Base-by-base conservation (phyloP, 2,888 invertebrate genomes). In the Tinea trinotella region DNA sequence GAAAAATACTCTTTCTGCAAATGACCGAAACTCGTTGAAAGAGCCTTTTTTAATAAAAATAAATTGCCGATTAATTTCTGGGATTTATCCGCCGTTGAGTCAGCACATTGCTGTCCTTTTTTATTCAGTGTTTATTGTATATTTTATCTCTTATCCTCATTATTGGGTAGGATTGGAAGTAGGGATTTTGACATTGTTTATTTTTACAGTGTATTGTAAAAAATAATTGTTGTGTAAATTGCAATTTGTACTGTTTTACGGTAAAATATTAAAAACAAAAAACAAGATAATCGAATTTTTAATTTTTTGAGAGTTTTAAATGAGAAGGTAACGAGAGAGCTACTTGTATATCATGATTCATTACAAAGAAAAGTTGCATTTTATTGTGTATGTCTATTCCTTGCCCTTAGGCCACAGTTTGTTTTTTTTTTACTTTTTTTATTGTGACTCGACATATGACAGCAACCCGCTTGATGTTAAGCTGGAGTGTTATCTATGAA, bases 51-150 rank as follows among this genome's bases (percentile, higher is more conserved):
- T 40, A 40, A 40, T 40, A 40, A 40, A 40, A 40, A 40, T 40
- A 40, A 40, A 40, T 40, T 40, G 40, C 40, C 40, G 40, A 40
- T 40, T 40, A 40, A 40, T 40, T 40, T 40, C 40, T 40, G 40
- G n/a, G 15, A 40, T 40, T 40, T 40, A 40, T 40, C 40, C 40
- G 15, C 7, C 40, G 40, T 40, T 13, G 40, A 40, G 5, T 40
- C 40, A 40, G 40, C 40, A 40, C 13, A 40, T 15, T 40, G 40
- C n/a, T 40, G 40, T n/a, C 15, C 13, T n/a, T 15, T 3, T 40
- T 13, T 13, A 12, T 13, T 13, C 9, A 2, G 7, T 30, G 7
- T 4, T 10, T 2, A 30, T 2, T 2, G 1, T 7, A 2, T 22
- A 10, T 30, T 30, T 30, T 30, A n/a, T 30, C 30, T 30, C 30